Base-by-base conservation (phyloP, 1,140 invertebrate species). In the Drosophila jambulina region DNA sequence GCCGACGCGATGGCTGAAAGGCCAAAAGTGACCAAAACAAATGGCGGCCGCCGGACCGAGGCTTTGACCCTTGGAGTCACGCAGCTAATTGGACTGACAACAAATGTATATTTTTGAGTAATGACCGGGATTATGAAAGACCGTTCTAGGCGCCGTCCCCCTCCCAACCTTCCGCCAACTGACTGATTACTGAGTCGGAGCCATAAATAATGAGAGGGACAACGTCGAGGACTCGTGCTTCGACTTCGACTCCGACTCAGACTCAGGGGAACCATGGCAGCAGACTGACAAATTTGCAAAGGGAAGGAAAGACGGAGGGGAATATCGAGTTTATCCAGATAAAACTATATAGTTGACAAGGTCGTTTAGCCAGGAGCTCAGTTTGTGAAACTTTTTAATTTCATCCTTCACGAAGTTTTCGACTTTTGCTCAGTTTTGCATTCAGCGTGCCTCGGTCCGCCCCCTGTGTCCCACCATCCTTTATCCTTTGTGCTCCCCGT, bases 11-110 rank as follows among this genome's bases (percentile, higher is more conserved):
- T 45, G 70, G 13, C 56, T 43, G 63, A 58, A 78, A 64, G 72
- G 62, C 38, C 58, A 59, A 49, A 67, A 83, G 60, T 84, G 83
- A 78, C 84, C 83, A 87, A 87, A 87, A 87, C 83, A 87, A 87
- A 88, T 87, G 86, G 80, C 58, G 64, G 70, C 42, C 29, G 58
- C 69, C 46, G 59, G 38, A 49, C 45, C 45, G 51, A 48, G 54
- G 56, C 76, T 71, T 77, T 88, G 84, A 87, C 83, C 84, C 83
- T 63, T 62, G 65, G 84, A 88, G 83, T 88, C 83, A 87, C 83
- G 84, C 84, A 88, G 83, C 83, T 87, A 87, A 87, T 87, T 87
- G 84, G 83, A 88, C 84, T 88, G 83, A 87, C 84, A 87, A 88
- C 82, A 81, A 86, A 85, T 82, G 61, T 74, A 82, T 72, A 87